Percentiles rank a stretch among this genome's conserved stretches.
Conservation (phyloP, 2,113 vertebrate species). For the Embiotoca jacksoni region DNA sequence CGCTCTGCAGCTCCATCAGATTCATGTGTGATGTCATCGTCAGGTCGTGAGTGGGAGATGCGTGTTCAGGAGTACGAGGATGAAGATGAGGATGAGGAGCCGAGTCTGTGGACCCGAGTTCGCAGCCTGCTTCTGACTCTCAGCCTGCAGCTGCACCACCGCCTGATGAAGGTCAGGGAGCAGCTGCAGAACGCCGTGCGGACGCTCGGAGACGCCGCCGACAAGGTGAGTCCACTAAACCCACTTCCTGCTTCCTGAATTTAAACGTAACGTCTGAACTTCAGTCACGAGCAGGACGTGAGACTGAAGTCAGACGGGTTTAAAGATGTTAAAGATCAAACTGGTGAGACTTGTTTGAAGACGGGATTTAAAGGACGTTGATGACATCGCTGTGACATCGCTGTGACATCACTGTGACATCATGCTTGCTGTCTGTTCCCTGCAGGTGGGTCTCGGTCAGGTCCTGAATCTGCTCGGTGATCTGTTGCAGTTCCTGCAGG, state of each 20-base stretch:
- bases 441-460: conserved; percentile 68
- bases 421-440: not conserved
- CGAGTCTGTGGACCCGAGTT: conserved; percentile 70
- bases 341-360: too few species aligned
- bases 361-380: too few species aligned
- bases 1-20: too few species aligned
- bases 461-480: conserved; percentile 54
- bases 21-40: too few species aligned
- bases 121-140: conserved; percentile 74
- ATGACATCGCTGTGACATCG: too few species aligned
- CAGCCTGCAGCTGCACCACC: conserved; percentile 76
- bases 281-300: too few species aligned
- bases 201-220: conserved; percentile 43
- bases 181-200: conserved; percentile 49
- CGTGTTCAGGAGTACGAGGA: conserved; percentile 73
- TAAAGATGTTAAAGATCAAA: too few species aligned
- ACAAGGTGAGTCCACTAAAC: conserved; percentile 57
- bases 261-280: too few species aligned
- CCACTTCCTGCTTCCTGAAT: too few species aligned
- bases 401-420: too few species aligned
- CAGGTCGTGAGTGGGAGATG: conserved; percentile 78
- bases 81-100: conserved; percentile 74
- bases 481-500: conserved; percentile 65
- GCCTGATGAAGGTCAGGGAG: conserved; percentile 60
- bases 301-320: too few species aligned